A percentile compares a stretch with the other conserved stretches of the same genome.
phyloP scores from a whole-genome alignment of 2,113 vertebrate species.

The Arenaria interpres region DNA sequence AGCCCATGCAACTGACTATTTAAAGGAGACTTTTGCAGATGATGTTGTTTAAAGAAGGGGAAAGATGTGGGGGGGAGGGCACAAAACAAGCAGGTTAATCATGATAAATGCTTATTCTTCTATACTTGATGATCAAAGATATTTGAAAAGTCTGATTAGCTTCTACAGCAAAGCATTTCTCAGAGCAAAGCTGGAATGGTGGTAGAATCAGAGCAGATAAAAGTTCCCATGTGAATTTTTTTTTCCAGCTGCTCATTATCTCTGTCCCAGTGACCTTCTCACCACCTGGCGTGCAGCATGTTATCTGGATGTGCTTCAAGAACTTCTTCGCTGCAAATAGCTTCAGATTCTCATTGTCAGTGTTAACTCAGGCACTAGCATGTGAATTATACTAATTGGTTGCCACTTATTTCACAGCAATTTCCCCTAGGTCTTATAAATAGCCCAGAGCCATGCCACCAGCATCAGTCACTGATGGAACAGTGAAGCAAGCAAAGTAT shows the following conservation, averaged over 20 bases:
- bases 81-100: not conserved
- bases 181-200: not conserved
- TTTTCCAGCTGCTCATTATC: slow-evolving; percentile 33
- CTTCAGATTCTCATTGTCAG: not conserved
- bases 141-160: slow-evolving; percentile 12
- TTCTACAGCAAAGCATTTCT: not conserved
- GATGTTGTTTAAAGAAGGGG: not conserved
- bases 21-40: not conserved
- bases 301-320: slow-evolving; percentile 11
- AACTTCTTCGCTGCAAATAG: slow-evolving; percentile 6
- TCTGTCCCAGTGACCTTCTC: slow-evolving; percentile 53
- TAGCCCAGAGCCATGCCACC: not conserved
- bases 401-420: not conserved
- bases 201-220: slow-evolving; percentile 12
- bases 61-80: not conserved
- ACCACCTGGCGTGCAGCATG: not conserved
- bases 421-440: not conserved
- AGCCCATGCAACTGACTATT: not conserved
- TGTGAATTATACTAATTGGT: slow-evolving; percentile 16
- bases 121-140: not conserved
- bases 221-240: slow-evolving; percentile 43
- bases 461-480: not conserved
- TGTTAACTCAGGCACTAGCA: not conserved
- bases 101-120: not conserved
- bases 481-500: not conserved